These are phyloP conservation scores for Charaxes varanes DNA, from an alignment of 1,140 invertebrate genomes.

Conservation along the genomic window DNA sequence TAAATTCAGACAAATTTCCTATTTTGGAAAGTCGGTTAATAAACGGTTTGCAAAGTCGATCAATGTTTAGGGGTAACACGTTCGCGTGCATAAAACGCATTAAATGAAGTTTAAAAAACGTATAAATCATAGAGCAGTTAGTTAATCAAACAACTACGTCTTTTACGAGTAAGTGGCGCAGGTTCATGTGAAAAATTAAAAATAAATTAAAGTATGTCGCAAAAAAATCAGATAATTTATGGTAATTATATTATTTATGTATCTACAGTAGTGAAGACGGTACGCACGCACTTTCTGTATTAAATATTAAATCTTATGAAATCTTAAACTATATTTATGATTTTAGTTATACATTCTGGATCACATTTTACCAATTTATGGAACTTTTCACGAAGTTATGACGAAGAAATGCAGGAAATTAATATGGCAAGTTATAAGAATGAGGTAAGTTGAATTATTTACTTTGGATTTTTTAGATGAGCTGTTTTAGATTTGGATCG, in stretches of 20 bases:
- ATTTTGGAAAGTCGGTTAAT: neutral
- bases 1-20: no score
- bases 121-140: conserved; percentile 11
- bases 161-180: no score
- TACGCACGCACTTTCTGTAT: no score
- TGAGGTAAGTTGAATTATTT: conserved; percentile 40
- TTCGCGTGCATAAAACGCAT: conserved; percentile 15
- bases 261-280: no score
- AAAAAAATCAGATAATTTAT: no score
- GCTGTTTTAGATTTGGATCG: no score
- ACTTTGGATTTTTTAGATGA: neutral
- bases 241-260: neutral
- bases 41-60: neutral
- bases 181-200: no score
- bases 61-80: conserved; percentile 15
- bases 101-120: conserved; percentile 11
- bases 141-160: neutral
- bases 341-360: conserved; percentile 63
- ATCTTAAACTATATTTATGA: neutral
- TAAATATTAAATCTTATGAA: conserved; percentile 1
- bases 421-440: conserved; percentile 58
- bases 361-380: conserved; percentile 62
- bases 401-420: conserved; percentile 42
- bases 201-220: no score
- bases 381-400: conserved; percentile 61